A percentile compares a stretch with the other conserved stretches of the same genome.
Conservation (phyloP, 2,888 invertebrate species). For the Caenorhabditis sp. region DNA sequence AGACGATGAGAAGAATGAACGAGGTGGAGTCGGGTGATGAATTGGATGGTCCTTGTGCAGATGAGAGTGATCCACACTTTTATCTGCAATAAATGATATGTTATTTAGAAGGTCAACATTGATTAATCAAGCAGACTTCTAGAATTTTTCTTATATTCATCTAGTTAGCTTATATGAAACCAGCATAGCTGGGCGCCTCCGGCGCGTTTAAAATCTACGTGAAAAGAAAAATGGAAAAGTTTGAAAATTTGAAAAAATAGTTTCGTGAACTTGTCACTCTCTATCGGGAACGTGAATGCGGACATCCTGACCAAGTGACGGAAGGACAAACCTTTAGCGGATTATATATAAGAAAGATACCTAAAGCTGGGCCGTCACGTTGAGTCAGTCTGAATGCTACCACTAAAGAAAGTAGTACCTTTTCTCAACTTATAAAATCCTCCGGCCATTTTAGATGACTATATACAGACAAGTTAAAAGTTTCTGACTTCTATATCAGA, state of each 20-base stretch:
- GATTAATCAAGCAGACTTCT: no score
- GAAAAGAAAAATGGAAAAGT: no score
- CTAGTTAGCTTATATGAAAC: not conserved
- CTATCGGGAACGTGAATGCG: no score
- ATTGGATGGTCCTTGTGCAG: slow-evolving; percentile 45
- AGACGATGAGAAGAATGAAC: slow-evolving; percentile 63
- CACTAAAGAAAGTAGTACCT: slow-evolving; percentile 2
- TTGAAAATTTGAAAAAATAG: no score
- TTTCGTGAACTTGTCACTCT: no score
- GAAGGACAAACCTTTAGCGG: no score
- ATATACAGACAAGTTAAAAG: slow-evolving; percentile 14
- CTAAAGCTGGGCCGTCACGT: slow-evolving; percentile 11
- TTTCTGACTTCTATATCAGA: not conserved
- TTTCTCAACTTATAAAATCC: slow-evolving; percentile 33
- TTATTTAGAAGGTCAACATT: no score
- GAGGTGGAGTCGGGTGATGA: slow-evolving; percentile 64
- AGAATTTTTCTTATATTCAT: not conserved
- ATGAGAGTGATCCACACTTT: slow-evolving; percentile 28
- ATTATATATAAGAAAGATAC: no score
- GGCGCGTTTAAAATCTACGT: no score
- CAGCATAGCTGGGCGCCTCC: no score
- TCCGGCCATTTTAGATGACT: slow-evolving; percentile 32
- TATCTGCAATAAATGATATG: slow-evolving; percentile 21
- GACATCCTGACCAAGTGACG: no score
- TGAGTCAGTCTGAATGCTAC: not conserved